Percentiles rank a stretch among this genome's conserved stretches.
Evolutionary conservation across 2,797 vertebrate genomes (phyloP).

Genomic region (Hyperoplus lanceolatus): DNA sequence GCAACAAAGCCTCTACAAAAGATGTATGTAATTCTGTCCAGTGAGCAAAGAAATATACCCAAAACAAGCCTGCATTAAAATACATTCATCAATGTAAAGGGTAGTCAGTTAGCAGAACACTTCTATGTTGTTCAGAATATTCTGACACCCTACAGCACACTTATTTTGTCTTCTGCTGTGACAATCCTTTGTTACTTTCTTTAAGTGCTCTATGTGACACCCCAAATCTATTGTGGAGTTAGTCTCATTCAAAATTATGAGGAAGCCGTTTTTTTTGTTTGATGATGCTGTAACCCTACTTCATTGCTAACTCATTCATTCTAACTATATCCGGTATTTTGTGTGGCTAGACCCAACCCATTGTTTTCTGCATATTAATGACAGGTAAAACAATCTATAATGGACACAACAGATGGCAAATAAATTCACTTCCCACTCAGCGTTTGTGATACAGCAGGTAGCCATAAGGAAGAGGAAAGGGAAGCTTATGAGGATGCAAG

Average conservation of each 20-base stretch:
- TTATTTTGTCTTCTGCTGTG: neutral
- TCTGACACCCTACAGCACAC: neutral
- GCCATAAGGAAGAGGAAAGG: neutral
- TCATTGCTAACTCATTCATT: neutral
- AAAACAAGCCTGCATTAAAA: neutral
- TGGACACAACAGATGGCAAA: slow-evolving; percentile 44
- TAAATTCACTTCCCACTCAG: slow-evolving; percentile 25
- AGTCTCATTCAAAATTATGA: neutral
- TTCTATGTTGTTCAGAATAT: neutral
- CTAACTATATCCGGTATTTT: slow-evolving; percentile 5
- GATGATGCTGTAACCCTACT: neutral
- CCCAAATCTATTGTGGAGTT: neutral
- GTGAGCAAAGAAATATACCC: neutral
- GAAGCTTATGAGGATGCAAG: neutral
- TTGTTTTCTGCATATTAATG: slow-evolving; percentile 22
- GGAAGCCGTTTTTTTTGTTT: neutral
- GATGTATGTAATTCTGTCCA: too few species aligned
- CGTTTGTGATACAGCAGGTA: slow-evolving; percentile 7
- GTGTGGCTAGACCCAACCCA: neutral
- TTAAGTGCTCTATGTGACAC: neutral
- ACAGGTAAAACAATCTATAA: slow-evolving; percentile 1
- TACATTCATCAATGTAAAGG: rapidly evolving
- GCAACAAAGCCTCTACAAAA: neutral
- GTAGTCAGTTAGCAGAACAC: neutral
- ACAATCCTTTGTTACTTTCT: too few species aligned